These are phyloP conservation scores for Adelognathus sp. DNA, from an alignment of 2,888 invertebrate species.

Conservation along the genomic window DNA sequence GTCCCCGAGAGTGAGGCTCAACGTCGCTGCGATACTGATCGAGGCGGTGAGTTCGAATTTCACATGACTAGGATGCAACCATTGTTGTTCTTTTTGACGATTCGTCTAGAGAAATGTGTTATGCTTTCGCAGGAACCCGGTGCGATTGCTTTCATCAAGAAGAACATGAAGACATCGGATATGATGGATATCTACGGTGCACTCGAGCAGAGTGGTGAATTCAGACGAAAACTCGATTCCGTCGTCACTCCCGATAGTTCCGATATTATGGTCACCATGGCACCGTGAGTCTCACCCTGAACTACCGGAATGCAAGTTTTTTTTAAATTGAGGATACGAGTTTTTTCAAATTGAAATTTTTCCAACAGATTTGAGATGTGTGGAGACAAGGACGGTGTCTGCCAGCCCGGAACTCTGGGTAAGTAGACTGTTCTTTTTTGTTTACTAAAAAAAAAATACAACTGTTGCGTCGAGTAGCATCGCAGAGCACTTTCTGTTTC, in stretches of 20 bases:
- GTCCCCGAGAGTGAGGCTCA: neutral
- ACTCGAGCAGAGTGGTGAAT: neutral
- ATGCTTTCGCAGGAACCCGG: neutral
- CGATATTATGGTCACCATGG: neutral
- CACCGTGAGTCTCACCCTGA: neutral
- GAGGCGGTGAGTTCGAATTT: constrained; percentile 3
- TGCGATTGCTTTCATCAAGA: neutral
- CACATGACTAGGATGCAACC: too few relatives aligned
- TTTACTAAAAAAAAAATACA: neutral
- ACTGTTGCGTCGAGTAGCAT: neutral
- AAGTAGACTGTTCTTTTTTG: neutral
- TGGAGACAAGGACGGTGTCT: neutral
- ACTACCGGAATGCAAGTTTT: too few relatives aligned
- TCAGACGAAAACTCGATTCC: neutral
- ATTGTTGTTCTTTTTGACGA: too few relatives aligned
- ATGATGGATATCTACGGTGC: neutral
- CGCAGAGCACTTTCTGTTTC: too few relatives aligned
- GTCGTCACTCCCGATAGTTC: neutral
- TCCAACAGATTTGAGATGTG: constrained; percentile 39
- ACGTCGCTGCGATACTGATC: constrained; percentile 14
- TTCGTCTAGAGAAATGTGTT: neutral
- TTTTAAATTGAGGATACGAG: neutral
- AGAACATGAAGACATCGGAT: neutral
- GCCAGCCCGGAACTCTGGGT: constrained; percentile 36
- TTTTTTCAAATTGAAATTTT: neutral